These are phyloP conservation scores for Sinocyclocheilus anshuiensis DNA, from an alignment of 2,113 vertebrate genomes.

Conservation along the genomic window DNA sequence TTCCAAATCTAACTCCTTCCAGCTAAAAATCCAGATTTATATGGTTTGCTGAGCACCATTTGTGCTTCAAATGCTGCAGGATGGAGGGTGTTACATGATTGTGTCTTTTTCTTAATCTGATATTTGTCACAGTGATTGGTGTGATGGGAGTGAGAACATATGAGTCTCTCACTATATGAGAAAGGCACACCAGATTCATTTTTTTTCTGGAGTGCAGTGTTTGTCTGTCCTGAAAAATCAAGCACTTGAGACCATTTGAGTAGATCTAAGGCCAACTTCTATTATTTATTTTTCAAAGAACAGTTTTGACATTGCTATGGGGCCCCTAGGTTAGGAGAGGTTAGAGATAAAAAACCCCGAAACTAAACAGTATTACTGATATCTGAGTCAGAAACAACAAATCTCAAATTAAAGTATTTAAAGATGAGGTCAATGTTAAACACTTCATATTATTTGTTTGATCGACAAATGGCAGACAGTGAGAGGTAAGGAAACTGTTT, in stretches of 20 bases:
- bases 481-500: no score
- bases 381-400: neutral
- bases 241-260: neutral
- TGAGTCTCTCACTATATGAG: conserved; percentile 3
- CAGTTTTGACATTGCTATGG: conserved; percentile 3
- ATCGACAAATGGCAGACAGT: no score
- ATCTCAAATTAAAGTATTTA: no score
- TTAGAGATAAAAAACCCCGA: no score
- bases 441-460: no score
- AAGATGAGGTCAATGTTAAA: no score
- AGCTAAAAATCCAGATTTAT: neutral
- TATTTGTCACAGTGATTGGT: conserved; percentile 27
- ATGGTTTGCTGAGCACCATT: neutral
- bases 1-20: neutral
- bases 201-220: neutral
- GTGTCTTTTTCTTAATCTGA: conserved; percentile 8
- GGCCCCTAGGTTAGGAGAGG: neutral
- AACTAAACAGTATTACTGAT: neutral
- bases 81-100: neutral
- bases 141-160: neutral
- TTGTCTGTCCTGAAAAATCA: neutral
- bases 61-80: neutral
- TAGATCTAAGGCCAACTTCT: neutral
- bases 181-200: neutral
- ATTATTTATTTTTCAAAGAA: neutral